These are phyloP conservation scores for Cynopterus brachyotis DNA, from an alignment of 2,113 vertebrate species.

Conservation along the genomic window DNA sequence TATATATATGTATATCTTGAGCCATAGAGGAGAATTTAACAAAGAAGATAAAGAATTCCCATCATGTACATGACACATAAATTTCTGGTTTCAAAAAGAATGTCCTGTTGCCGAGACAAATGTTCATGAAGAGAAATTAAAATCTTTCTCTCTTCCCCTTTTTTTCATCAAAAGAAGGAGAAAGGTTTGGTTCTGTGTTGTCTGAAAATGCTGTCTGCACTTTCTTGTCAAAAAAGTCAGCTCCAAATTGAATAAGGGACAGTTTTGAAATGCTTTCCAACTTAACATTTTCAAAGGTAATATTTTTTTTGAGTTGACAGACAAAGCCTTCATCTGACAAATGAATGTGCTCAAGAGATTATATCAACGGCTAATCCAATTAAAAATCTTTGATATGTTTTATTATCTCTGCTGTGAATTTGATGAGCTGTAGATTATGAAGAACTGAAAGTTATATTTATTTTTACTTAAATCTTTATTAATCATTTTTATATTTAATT, in stretches of 20 bases:
- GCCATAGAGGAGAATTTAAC: not conserved
- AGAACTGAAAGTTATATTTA: constrained; percentile 75
- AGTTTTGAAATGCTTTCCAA: not conserved
- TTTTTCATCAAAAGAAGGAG: not conserved
- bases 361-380: constrained; percentile 81
- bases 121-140: not conserved
- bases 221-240: constrained; percentile 22
- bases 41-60: not conserved
- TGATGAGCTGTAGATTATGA: constrained; percentile 73
- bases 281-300: constrained; percentile 28
- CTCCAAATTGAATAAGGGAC: constrained; percentile 40
- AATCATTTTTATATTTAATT: constrained; percentile 78
- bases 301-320: constrained; percentile 58
- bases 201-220: not conserved
- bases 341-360: constrained; percentile 76
- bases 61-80: not conserved
- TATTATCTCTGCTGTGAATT: constrained; percentile 79
- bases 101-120: not conserved
- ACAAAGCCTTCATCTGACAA: constrained; percentile 79
- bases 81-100: not conserved
- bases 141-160: not conserved
- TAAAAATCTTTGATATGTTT: constrained; percentile 78
- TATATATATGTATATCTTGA: not conserved
- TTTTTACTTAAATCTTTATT: constrained; percentile 79
- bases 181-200: not conserved